Evolutionary conservation across 2,113 vertebrate genomes (phyloP).

Genomic region (Platichthys flesus): DNA sequence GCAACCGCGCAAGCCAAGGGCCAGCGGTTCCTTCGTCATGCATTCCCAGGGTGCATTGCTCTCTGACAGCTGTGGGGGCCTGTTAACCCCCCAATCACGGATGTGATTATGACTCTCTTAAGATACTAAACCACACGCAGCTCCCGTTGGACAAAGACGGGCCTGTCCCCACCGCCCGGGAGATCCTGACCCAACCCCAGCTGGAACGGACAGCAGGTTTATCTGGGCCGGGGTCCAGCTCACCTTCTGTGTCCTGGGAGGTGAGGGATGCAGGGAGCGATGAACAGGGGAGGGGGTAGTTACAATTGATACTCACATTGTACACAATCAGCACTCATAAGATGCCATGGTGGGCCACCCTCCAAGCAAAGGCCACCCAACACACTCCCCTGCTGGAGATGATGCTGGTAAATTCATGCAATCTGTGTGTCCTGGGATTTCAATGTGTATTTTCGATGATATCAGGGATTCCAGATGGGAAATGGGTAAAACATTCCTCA

Average conservation of each 20-base stretch:
- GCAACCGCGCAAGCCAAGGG: constrained; percentile 3
- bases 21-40: constrained; percentile 48
- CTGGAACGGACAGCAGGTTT: constrained; percentile 68
- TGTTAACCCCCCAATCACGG: constrained; percentile 66
- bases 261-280: constrained; percentile 54
- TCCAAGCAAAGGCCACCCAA: constrained; percentile 72
- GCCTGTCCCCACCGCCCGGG: constrained; percentile 64
- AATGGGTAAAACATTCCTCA: constrained; percentile 78
- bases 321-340: constrained; percentile 60
- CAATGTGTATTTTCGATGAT: constrained; percentile 71
- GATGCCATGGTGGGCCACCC: constrained; percentile 62
- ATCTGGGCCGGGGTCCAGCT: constrained; percentile 71
- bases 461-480: constrained; percentile 57
- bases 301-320: constrained; percentile 69
- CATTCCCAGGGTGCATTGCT: constrained; percentile 72
- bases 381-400: constrained; percentile 21
- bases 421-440: constrained; percentile 49
- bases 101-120: constrained; percentile 78
- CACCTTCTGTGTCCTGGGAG: constrained; percentile 70
- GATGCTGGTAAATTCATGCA: constrained; percentile 39
- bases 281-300: constrained; percentile 34
- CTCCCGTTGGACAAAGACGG: constrained; percentile 70
- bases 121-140: constrained; percentile 77
- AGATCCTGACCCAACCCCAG: constrained; percentile 71
- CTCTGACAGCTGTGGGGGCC: constrained; percentile 71